These are phyloP conservation scores for Perizoma flavofasciatum DNA, from an alignment of 2,888 invertebrate genomes.

Conservation along the genomic window DNA sequence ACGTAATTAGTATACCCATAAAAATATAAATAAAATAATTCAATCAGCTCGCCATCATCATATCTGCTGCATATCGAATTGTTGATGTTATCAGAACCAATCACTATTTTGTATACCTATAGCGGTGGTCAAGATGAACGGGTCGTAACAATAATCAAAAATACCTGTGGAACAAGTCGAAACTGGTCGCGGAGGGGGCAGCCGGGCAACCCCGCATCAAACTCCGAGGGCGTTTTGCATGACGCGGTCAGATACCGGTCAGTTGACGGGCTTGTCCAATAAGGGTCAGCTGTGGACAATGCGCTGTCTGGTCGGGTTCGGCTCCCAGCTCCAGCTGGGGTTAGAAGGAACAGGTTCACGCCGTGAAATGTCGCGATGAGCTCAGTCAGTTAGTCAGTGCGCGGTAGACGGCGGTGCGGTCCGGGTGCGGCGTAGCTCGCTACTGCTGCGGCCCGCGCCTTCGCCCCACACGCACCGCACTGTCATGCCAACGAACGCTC, in stretches of 20 bases:
- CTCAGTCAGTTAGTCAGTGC: slow-evolving; percentile 52
- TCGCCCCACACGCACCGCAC: slow-evolving; percentile 55
- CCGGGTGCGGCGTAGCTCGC: slow-evolving; percentile 73
- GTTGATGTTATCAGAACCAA: slow-evolving; percentile 48
- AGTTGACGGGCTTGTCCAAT: slow-evolving; percentile 62
- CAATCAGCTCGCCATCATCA: slow-evolving; percentile 27
- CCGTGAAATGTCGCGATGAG: slow-evolving; percentile 32
- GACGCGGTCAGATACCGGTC: slow-evolving; percentile 69
- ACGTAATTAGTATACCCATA: too few species aligned
- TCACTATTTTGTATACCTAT: slow-evolving; percentile 42
- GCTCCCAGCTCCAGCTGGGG: slow-evolving; percentile 52
- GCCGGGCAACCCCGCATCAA: slow-evolving; percentile 72
- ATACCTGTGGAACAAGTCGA: slow-evolving; percentile 76
- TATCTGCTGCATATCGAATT: slow-evolving; percentile 25
- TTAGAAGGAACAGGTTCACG: slow-evolving; percentile 57
- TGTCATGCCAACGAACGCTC: slow-evolving; percentile 44
- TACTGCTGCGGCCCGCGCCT: slow-evolving; percentile 68
- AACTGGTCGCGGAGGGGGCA: slow-evolving; percentile 69
- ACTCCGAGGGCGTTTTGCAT: slow-evolving; percentile 74
- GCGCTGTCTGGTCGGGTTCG: slow-evolving; percentile 63
- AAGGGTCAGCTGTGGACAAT: slow-evolving; percentile 77
- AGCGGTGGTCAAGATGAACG: slow-evolving; percentile 50
- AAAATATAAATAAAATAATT: too few species aligned
- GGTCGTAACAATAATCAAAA: slow-evolving; percentile 52
- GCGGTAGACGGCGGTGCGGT: slow-evolving; percentile 72